Conservation (phyloP, 1,140 invertebrate genomes). For the Lepeophtheirus salmonis region DNA sequence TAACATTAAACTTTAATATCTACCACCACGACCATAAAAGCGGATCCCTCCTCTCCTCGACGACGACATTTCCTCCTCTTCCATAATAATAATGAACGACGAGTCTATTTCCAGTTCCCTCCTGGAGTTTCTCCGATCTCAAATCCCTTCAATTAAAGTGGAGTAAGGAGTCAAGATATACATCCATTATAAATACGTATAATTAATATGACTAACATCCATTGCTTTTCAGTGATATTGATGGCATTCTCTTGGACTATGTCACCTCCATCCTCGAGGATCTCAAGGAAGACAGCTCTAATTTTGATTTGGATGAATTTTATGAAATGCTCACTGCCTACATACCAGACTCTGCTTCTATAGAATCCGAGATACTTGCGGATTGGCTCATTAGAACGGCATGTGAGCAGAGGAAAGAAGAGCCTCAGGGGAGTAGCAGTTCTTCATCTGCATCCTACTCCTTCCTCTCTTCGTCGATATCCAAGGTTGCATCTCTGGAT, state of each 20-base stretch:
- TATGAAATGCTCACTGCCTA: background rate
- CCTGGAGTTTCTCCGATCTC: too few species aligned
- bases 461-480: background rate
- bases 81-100: too few species aligned
- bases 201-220: too few species aligned
- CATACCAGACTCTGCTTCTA: background rate
- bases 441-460: background rate
- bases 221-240: background rate
- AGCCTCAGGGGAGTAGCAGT: background rate
- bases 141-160: too few species aligned
- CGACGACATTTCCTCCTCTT: too few species aligned
- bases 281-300: background rate
- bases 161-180: too few species aligned
- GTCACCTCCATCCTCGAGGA: constrained; percentile 2
- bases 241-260: background rate
- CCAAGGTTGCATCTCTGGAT: background rate
- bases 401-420: too few species aligned
- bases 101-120: too few species aligned
- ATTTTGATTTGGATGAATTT: constrained; percentile 7
- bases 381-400: background rate
- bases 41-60: too few species aligned
- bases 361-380: background rate
- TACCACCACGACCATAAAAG: too few species aligned
- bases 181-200: too few species aligned
- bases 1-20: too few species aligned